Conservation (phyloP, 2,888 invertebrate genomes). For the Ashinkailepas kermadecensis region DNA sequence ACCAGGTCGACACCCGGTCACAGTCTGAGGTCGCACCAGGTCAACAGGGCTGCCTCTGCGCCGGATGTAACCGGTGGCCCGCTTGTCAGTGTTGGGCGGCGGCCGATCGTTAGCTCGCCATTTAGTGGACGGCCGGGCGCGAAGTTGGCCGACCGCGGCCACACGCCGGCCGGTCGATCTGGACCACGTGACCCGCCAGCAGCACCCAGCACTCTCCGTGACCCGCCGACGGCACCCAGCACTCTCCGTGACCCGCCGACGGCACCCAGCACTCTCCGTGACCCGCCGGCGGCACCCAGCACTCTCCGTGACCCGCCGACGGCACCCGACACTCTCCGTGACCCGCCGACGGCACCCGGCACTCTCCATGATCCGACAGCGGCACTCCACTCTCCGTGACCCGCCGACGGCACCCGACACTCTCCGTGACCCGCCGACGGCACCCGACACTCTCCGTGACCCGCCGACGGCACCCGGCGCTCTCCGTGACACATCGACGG, state of each 20-base stretch:
- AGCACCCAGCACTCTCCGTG: not conserved
- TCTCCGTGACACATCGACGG: no score
- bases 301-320: no score
- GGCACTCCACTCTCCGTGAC: no score
- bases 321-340: not conserved
- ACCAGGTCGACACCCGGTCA: not conserved
- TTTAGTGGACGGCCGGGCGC: not conserved
- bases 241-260: not conserved
- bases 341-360: not conserved
- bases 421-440: no score
- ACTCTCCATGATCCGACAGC: not conserved
- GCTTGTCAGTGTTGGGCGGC: not conserved
- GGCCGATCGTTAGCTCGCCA: not conserved
- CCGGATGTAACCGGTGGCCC: no score
- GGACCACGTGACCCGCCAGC: not conserved
- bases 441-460: no score
- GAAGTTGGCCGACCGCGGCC: not conserved
- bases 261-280: not conserved
- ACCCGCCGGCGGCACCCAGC: not conserved
- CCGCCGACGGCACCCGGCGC: no score
- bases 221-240: not conserved
- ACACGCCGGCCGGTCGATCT: not conserved
- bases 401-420: no score
- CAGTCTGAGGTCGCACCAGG: no score
- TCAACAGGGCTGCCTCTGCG: no score